These are phyloP conservation scores for Andrena flavipes DNA, from an alignment of 2,888 invertebrate genomes.

Conservation along the genomic window DNA sequence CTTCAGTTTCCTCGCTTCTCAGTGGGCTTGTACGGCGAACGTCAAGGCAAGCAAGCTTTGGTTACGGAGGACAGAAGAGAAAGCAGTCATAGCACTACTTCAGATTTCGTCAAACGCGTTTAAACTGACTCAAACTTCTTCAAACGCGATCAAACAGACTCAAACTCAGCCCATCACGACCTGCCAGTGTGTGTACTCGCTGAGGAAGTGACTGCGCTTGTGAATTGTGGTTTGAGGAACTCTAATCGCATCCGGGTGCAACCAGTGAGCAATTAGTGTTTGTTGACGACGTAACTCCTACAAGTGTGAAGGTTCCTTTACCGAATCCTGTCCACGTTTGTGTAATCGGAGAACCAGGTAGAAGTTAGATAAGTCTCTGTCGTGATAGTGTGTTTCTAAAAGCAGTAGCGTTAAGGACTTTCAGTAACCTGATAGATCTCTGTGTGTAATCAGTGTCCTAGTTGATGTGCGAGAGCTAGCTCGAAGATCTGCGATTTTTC, in stretches of 20 bases:
- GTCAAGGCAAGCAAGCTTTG: neutral
- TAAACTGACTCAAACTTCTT: neutral
- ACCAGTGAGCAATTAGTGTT: neutral
- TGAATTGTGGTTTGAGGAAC: neutral
- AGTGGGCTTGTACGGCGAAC: neutral
- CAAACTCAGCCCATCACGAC: neutral
- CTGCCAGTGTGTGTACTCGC: neutral
- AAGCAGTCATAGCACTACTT: neutral
- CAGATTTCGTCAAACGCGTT: neutral
- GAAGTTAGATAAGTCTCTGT: neutral
- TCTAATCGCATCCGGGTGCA: neutral
- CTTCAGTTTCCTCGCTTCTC: neutral
- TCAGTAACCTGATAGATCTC: neutral
- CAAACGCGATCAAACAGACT: neutral
- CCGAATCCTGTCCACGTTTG: constrained; percentile 1
- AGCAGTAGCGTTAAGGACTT: neutral
- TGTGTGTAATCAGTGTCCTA: constrained; percentile 4
- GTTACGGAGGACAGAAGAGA: neutral
- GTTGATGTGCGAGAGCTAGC: neutral
- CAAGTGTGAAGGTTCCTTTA: neutral
- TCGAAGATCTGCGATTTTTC: neutral
- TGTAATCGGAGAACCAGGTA: neutral
- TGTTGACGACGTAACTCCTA: neutral
- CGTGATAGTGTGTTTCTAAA: constrained; percentile 10
- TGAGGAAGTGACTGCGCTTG: neutral